Evolutionary conservation across 1,140 invertebrate genomes (phyloP), one percentile per base, ranked within the genome.

Genomic region (Dreissena rostriformis): DNA sequence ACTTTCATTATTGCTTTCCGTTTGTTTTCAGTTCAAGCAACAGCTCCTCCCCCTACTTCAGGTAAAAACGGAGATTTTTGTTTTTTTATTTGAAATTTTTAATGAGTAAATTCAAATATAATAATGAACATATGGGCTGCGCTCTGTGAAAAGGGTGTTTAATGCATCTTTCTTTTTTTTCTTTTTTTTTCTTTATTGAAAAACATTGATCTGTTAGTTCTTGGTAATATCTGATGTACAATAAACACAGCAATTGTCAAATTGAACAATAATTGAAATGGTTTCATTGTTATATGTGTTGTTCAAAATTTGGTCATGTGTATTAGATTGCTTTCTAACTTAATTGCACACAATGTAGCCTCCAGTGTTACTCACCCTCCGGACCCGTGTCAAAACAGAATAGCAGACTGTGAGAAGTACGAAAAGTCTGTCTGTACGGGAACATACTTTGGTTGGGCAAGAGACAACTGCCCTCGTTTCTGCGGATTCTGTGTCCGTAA

Each of bases 401-500:
- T 91, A 2, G 14, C 71, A n/a, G 88, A 91, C 86, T 91, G 90
- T 68, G 75, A 81, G n/a, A 68, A 84, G 22, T 90, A 89, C 66
- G 85, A 82, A 5, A 83, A 87, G 52, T 57, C 67, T 29, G 84
- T 88, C 7, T 91, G 90, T 72, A 61, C 57, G 1, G 88, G 86
- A 39, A 26, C 70, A 17, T 91, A 91, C 82, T 55, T 63, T 12
- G 71, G 82, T 19, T 91, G 88, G 87, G 82, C 88, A 10, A 86
- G 66, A 14, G 83, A 83, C 26, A 87, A 89, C 51, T 89, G 88
- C 70, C 71, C 80, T 55, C 81, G 79, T 57, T 85, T 39, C 76
- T 89, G 88, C 82, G 73, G 76, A 26, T 75, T 81, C 66, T 89
- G 88, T 78, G 57, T 24, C 53, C 76, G 88, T 89, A 86, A 86